Evolutionary conservation across 2,888 invertebrate species (phyloP).

Genomic region (Girardia tigrina): DNA sequence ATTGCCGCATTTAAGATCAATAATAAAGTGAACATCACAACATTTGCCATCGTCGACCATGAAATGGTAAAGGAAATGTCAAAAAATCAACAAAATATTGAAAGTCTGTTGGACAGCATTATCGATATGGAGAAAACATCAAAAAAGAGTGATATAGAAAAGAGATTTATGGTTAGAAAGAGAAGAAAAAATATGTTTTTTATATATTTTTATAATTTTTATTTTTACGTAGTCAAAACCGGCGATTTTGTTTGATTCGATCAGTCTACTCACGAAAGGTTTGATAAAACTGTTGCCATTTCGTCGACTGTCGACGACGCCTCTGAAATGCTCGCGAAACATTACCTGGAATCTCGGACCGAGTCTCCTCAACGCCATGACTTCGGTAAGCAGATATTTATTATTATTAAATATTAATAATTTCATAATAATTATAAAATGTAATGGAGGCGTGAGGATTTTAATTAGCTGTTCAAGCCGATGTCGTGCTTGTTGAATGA

Average conservation of each 20-base stretch:
- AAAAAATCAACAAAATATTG: not conserved
- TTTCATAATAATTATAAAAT: not conserved
- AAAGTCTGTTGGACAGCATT: not conserved
- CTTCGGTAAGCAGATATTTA: too few relatives aligned
- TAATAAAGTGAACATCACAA: not conserved
- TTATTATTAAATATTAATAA: too few relatives aligned
- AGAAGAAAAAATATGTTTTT: not conserved
- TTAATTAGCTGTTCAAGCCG: not conserved
- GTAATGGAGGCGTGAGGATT: not conserved
- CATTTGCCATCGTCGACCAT: conserved; percentile 7
- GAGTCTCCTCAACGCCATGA: not conserved
- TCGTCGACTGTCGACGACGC: not conserved
- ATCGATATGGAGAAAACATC: not conserved
- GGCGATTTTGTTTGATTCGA: not conserved
- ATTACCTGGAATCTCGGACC: not conserved
- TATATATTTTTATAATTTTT: not conserved
- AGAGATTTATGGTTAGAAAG: not conserved
- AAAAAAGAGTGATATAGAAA: not conserved
- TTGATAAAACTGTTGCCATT: not conserved
- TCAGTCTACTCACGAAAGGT: not conserved
- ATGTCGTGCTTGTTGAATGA: not conserved
- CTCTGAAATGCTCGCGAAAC: not conserved
- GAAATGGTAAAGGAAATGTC: not conserved
- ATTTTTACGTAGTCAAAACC: not conserved
- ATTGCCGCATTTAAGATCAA: conserved; percentile 11